Base-by-base conservation (phyloP, 2,888 invertebrate species). In the Chesias legatella region DNA sequence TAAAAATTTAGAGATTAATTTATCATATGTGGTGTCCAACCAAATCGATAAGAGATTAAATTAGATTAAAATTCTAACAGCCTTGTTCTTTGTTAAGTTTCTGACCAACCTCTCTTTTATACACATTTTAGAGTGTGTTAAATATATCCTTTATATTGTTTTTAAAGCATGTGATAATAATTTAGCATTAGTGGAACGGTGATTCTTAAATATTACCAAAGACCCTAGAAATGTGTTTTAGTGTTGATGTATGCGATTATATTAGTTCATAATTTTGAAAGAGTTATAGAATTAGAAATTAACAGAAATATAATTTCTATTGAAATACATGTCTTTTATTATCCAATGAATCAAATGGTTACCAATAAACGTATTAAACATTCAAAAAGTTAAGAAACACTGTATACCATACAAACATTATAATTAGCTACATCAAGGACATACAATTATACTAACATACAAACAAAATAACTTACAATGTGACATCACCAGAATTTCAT, bases 381-480 rank as follows among this genome's bases (percentile, higher is more conserved):
- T 72, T 65, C 67, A 79, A 73, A 80, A 67, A 62, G 68, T 67
- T 73, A 79, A 77, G 70, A 79, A 79, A 75, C 82, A 83, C 82
- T 82, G 82, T 83, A 83, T 73, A 81, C 57, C 75, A 74, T 82
- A 84, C 70, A 83, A 83, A 78, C 67, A 74, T 70, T 79, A 79
- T 79, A 81, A 17, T 75, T 79, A 75, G 63, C 73, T 81, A 79
- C 56, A 53, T 69, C 55, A 63, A 71, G 63, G 69, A 59, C 51
- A 66, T 64, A 62, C 38, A 48, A 59, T 42, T 43, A 52, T 38
- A 48, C 46, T 53, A 51, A 45, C 47, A 55, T 55, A 51, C 51
- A 53, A 53, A 49, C 30, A 52, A 31, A 65, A 63, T 63, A 67
- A 59, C 63, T 67, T 72, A 71, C 45, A 55, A 46, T 47, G 27